These are phyloP conservation scores for Clarias batrachus DNA, from an alignment of 2,113 vertebrate species.

Conservation along the genomic window DNA sequence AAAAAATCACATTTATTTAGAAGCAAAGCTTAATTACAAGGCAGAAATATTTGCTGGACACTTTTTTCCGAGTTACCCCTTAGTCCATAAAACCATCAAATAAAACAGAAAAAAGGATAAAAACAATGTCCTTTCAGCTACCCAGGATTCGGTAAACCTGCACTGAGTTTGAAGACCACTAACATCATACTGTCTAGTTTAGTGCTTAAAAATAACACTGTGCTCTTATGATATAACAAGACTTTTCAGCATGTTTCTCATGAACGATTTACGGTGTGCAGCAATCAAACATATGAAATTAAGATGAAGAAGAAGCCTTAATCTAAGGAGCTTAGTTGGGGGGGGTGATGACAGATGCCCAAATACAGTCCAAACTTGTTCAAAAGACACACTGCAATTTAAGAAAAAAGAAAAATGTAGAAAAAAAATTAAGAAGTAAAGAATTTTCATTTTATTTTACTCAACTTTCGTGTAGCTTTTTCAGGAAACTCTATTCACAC, in stretches of 20 bases:
- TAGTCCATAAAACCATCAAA: not conserved
- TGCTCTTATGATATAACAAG: not conserved
- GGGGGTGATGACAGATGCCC: slow-evolving; percentile 5
- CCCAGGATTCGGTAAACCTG: not conserved
- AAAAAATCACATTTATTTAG: not conserved
- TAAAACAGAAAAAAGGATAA: not conserved
- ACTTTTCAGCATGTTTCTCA: not conserved
- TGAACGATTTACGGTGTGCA: not conserved
- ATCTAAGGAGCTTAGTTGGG: not conserved
- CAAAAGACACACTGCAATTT: not conserved
- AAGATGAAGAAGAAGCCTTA: not conserved
- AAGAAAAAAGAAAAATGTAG: not conserved
- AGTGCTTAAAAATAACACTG: not conserved
- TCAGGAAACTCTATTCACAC: not conserved
- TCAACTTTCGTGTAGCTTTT: not conserved
- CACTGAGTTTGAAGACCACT: not conserved
- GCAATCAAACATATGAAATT: not conserved
- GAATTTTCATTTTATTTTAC: not conserved
- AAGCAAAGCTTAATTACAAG: not conserved
- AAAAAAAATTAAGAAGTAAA: not conserved
- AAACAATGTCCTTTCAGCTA: not conserved
- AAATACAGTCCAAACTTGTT: not conserved
- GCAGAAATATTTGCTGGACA: not conserved
- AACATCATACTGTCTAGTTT: not conserved
- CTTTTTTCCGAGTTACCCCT: not conserved